phyloP scores from a whole-genome alignment of 2,797 vertebrate genomes.

The Acanthiza pusilla region DNA sequence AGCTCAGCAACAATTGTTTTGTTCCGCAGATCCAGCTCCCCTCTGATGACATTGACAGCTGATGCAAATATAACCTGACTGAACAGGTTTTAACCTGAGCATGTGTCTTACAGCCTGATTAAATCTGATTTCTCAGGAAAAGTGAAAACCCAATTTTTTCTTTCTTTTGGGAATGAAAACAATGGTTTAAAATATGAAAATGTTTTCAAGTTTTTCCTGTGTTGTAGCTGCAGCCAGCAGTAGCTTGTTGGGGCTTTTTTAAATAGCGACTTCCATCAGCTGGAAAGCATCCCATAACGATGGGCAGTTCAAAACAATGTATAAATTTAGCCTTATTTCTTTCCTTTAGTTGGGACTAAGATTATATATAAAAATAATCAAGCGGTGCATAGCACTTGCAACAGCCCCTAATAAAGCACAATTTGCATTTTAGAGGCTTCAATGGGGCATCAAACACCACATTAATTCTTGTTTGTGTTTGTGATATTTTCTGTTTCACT shows the following conservation, averaged over 20 bases:
- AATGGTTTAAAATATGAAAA: neutral
- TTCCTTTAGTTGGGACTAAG: neutral
- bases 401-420: neutral
- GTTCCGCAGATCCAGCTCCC: neutral
- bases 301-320: neutral
- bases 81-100: neutral
- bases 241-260: neutral
- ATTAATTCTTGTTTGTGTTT: neutral
- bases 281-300: neutral
- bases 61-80: neutral
- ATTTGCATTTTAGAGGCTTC: neutral
- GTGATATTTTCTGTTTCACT: neutral
- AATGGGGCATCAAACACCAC: fast-evolving
- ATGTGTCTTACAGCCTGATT: neutral
- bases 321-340: neutral
- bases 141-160: neutral
- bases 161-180: neutral
- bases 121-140: neutral
- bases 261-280: neutral
- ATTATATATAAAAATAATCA: neutral
- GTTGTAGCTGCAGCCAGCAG: neutral
- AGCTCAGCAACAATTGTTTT: neutral
- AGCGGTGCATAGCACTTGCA: neutral
- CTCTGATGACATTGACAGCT: neutral
- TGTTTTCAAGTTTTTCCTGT: neutral